Percentiles rank a stretch among this genome's conserved stretches.
phyloP scores from a whole-genome alignment of 2,797 vertebrate species.

The Oreochromis grahami region DNA sequence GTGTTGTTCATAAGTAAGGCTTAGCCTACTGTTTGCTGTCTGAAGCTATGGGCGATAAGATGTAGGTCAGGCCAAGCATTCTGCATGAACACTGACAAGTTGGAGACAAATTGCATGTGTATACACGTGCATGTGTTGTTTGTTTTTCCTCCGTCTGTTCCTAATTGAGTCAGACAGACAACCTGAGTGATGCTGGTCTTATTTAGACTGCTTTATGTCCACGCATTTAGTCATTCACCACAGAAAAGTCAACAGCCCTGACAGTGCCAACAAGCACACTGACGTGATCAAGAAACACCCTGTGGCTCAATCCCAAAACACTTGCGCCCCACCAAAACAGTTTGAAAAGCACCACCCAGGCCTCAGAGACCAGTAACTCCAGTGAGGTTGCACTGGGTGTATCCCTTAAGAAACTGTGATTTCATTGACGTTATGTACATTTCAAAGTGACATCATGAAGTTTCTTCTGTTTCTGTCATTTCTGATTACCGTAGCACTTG shows the following conservation, averaged over 20 bases:
- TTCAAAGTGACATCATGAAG: conserved; percentile 4
- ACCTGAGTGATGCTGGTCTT: conserved; percentile 11
- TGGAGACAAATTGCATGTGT: not conserved
- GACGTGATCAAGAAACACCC: conserved; percentile 17
- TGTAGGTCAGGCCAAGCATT: conserved; percentile 46
- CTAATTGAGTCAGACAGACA: conserved; percentile 12
- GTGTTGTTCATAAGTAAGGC: conserved; percentile 45
- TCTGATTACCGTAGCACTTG: not conserved
- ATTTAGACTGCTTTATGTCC: not conserved
- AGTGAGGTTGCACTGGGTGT: conserved; percentile 9
- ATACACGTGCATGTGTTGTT: not conserved
- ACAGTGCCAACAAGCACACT: conserved; percentile 14
- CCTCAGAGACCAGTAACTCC: conserved; percentile 24
- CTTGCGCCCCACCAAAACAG: conserved; percentile 48
- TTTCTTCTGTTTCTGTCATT: not conserved
- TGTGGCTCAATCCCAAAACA: conserved; percentile 5
- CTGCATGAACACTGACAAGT: conserved; percentile 7
- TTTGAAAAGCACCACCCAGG: conserved; percentile 32
- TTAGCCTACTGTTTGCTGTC: conserved; percentile 59
- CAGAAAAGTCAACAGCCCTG: conserved; percentile 16
- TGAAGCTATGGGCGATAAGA: conserved; percentile 34
- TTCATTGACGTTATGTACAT: conserved; percentile 2
- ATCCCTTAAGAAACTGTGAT: not conserved
- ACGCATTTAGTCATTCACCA: not conserved
- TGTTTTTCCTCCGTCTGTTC: not conserved